These are phyloP conservation scores for Caenorhabditis sulstoni DNA, from an alignment of 2,888 invertebrate genomes.

Conservation along the genomic window DNA sequence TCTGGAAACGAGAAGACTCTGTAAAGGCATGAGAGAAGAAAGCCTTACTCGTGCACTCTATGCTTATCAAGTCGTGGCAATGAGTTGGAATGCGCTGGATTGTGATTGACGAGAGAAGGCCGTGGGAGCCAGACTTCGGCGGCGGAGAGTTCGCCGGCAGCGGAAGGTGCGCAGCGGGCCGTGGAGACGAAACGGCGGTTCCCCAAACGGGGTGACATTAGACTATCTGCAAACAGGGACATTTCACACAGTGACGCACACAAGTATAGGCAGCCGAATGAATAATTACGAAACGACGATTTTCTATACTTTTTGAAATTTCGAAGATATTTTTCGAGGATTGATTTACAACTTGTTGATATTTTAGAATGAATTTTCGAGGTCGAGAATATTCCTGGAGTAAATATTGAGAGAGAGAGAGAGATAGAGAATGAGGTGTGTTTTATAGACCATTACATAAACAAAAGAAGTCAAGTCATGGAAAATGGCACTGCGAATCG, in stretches of 20 bases:
- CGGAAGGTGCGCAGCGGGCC: conserved; percentile 41
- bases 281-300: conserved; percentile 41
- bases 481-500: too few species aligned
- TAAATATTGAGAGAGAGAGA: too few species aligned
- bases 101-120: conserved; percentile 62
- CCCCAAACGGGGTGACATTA: conserved; percentile 78
- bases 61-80: conserved; percentile 70
- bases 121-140: conserved; percentile 69
- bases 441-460: too few species aligned
- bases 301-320: neutral
- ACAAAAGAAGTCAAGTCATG: too few species aligned
- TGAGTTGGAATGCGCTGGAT: conserved; percentile 67
- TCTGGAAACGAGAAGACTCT: conserved; percentile 18
- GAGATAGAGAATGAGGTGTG: too few species aligned
- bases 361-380: too few species aligned
- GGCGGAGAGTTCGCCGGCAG: conserved; percentile 22
- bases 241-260: conserved; percentile 4
- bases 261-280: conserved; percentile 22
- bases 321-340: too few species aligned
- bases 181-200: conserved; percentile 69
- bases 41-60: conserved; percentile 51
- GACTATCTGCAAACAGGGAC: conserved; percentile 67
- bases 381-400: too few species aligned
- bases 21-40: neutral
- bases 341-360: too few species aligned